Percentiles rank a stretch among this genome's conserved stretches.
These are phyloP conservation scores for Euclidia mi DNA, from an alignment of 2,888 invertebrate genomes.

Conservation along the genomic window DNA sequence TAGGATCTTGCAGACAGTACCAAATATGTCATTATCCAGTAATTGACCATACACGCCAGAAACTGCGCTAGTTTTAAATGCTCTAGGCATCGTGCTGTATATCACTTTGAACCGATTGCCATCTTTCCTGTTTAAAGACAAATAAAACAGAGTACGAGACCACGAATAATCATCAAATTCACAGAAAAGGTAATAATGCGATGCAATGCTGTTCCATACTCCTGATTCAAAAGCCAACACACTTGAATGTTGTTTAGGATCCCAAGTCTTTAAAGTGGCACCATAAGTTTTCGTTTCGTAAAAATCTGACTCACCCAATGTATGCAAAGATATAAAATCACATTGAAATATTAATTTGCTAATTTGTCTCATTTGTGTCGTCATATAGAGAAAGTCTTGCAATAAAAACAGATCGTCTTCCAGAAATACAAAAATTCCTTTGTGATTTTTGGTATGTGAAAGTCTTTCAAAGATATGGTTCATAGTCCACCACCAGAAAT, in stretches of 20 bases:
- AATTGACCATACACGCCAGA: constrained; percentile 36
- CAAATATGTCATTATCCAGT: constrained; percentile 48
- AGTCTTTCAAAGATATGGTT: constrained; percentile 72
- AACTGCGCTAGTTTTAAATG: constrained; percentile 53
- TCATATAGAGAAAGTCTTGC: constrained; percentile 73
- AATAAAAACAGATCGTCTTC: constrained; percentile 66
- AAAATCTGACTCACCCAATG: constrained; percentile 24
- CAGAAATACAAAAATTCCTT: constrained; percentile 67
- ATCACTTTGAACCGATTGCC: constrained; percentile 67
- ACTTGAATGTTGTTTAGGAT: constrained; percentile 62
- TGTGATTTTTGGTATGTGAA: constrained; percentile 48
- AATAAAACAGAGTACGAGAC: constrained; percentile 66
- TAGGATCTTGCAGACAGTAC: constrained; percentile 50
- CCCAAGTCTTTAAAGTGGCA: constrained; percentile 64
- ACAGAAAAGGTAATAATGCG: constrained; percentile 73
- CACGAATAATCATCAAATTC: constrained; percentile 71
- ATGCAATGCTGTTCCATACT: constrained; percentile 71
- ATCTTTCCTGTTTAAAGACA: constrained; percentile 66
- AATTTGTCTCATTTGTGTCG: constrained; percentile 64
- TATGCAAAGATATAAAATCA: constrained; percentile 68
- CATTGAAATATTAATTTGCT: constrained; percentile 58
- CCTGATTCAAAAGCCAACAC: constrained; percentile 67
- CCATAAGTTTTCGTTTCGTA: constrained; percentile 41
- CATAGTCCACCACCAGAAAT: constrained; percentile 80
- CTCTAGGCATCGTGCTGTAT: constrained; percentile 64